Evolutionary conservation across 2,113 vertebrate genomes (phyloP), one percentile per base, ranked within the genome.

Genomic region (Nyctibius bracteatus): DNA sequence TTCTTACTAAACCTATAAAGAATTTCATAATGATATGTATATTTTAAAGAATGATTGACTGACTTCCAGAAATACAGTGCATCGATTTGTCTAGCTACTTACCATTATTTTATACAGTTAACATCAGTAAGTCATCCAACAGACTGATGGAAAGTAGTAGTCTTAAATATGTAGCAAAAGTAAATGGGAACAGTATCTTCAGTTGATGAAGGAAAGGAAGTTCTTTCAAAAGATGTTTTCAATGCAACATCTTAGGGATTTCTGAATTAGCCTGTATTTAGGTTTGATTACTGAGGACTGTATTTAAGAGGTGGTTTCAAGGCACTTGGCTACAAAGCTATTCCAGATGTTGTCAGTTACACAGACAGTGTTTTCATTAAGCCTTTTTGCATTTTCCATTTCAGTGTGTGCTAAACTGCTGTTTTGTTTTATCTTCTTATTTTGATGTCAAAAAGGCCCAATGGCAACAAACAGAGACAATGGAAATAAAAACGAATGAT

Each of bases 301-400:
- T 68, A 49, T 85, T 95, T 95, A 95, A 94, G 81, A 90, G 67
- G 21, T 78, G 16, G 49, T 94, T 94, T 95, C 80, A 94, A 94
- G 72, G 31, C 85, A 43, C 71, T 94, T 95, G 93, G 85, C 82
- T 93, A 71, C 43, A 88, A 86, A 93, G 33, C 30, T 67, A 12
- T 62, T 86, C 85, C 96, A 96, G 90, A 93, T 95, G 88, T 94
- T 95, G 78, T 93, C 85, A 70, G 66, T 96, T 95, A 85, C 66
- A 82, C 54, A 79, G 66, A n/a, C 27, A 73, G 46, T 66, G 67
- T 86, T 83, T 94, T 96, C 85, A 75, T 96, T 90, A 94, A 93
- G 43, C 17, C 33, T 81, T 71, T 92, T 88, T 0, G 6, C 81
- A 86, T 94, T 96, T 96, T 96, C 93, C 93, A 88, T 96, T 96